These are phyloP conservation scores for Lepidurus packardi DNA, from an alignment of 1,140 invertebrate species.

Conservation along the genomic window DNA sequence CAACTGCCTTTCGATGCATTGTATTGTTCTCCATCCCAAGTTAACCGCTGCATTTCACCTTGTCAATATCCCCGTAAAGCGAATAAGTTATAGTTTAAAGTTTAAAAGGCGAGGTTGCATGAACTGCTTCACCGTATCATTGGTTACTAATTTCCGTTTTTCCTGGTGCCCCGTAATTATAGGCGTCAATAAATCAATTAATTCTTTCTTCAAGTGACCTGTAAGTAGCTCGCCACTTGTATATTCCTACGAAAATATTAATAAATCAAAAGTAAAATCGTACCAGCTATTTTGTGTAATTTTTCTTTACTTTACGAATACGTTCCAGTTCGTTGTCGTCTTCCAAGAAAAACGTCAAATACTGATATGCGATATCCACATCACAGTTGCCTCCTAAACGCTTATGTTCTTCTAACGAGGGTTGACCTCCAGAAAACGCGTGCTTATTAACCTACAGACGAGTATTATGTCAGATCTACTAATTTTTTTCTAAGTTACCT, in stretches of 20 bases:
- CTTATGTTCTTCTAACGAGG: conserved; percentile 88
- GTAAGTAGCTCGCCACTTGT: conserved; percentile 83
- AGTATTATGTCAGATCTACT: conserved; percentile 17
- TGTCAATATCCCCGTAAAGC: neutral
- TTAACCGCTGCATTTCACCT: neutral
- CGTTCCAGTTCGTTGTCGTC: conserved; percentile 83
- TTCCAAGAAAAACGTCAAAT: conserved; percentile 91
- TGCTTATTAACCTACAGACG: conserved; percentile 83
- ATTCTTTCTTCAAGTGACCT: conserved; percentile 87
- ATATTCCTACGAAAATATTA: conserved; percentile 61
- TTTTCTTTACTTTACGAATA: conserved; percentile 59
- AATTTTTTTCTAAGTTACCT: conserved; percentile 51
- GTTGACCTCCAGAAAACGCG: conserved; percentile 94
- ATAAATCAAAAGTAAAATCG: conserved; percentile 31
- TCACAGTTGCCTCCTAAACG: conserved; percentile 88
- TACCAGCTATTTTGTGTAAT: neutral
- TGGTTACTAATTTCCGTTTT: conserved; percentile 70
- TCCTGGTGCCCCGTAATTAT: conserved; percentile 78
- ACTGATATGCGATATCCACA: conserved; percentile 93
- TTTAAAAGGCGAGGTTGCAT: conserved; percentile 78
- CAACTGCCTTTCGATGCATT: neutral
- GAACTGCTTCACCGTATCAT: conserved; percentile 74
- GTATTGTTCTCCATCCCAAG: neutral
- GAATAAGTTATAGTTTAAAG: conserved; percentile 44
- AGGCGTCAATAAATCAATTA: conserved; percentile 70